Percentiles rank a stretch among this genome's conserved stretches.
These are phyloP conservation scores for Meloe dianella DNA, from an alignment of 2,888 invertebrate genomes.

Conservation along the genomic window DNA sequence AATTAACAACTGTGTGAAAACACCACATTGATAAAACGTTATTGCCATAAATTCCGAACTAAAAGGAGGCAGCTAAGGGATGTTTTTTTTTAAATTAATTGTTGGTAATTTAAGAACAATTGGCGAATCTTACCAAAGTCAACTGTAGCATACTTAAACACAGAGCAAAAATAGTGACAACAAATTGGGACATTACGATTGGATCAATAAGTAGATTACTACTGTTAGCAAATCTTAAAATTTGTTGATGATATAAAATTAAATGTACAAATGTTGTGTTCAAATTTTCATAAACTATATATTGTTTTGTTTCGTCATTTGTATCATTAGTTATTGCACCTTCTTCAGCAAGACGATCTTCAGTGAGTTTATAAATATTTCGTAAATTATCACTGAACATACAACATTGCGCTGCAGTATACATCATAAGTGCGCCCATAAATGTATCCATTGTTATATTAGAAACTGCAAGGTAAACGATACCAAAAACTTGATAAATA, in stretches of 20 bases:
- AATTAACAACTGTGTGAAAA: conserved; percentile 14
- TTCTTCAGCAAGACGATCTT: not conserved
- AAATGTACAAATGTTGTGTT: conserved; percentile 18
- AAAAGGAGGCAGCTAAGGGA: conserved; percentile 1
- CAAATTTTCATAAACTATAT: not conserved
- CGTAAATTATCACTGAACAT: conserved; percentile 31
- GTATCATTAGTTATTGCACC: not conserved
- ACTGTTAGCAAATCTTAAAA: conserved; percentile 26
- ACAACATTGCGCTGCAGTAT: conserved; percentile 35
- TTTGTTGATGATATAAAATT: conserved; percentile 31
- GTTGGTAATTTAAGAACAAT: not conserved
- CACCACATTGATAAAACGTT: not conserved
- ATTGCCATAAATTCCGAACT: conserved; percentile 15
- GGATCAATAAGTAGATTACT: conserved; percentile 6
- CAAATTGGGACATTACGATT: conserved; percentile 17
- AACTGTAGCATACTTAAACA: conserved; percentile 19
- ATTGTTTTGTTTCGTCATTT: not conserved
- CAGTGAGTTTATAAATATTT: not conserved
- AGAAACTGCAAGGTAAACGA: conserved; percentile 21
- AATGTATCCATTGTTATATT: conserved; percentile 32
- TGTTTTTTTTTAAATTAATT: not conserved
- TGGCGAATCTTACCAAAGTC: conserved; percentile 7
- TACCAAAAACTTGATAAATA: conserved; percentile 31
- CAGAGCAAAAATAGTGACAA: not conserved
- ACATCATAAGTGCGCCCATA: conserved; percentile 30